Evolutionary conservation across 1,140 invertebrate genomes (phyloP).

Genomic region (Temnothorax longispinosus): DNA sequence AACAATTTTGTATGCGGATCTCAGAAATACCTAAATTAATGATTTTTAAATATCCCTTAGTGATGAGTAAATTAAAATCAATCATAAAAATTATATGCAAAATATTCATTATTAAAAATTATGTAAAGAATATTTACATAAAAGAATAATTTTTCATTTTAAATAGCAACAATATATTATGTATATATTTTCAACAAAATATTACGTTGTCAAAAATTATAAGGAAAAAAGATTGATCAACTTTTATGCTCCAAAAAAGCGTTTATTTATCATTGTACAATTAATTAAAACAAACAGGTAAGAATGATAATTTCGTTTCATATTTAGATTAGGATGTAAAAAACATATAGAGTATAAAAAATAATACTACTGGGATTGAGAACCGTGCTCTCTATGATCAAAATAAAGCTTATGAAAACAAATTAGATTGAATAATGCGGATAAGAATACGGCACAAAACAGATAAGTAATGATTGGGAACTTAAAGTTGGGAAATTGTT

Average conservation of each 20-base stretch:
- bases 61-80: not conserved
- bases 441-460: not conserved
- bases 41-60: not conserved
- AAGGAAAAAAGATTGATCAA: not conserved
- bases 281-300: not conserved
- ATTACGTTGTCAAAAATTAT: not conserved
- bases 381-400: not conserved
- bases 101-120: slow-evolving; percentile 4
- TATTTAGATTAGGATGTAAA: not conserved
- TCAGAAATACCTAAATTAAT: not conserved
- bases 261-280: not conserved
- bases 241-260: not conserved
- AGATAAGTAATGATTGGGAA: not conserved
- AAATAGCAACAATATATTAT: not conserved
- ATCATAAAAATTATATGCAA: slow-evolving; percentile 13
- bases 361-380: not conserved
- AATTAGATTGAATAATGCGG: not conserved
- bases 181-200: not conserved
- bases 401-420: not conserved
- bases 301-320: not conserved
- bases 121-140: not conserved
- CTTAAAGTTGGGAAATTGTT: not conserved
- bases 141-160: not conserved
- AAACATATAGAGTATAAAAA: not conserved
- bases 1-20: not conserved